Percentiles rank a stretch among this genome's conserved stretches.
Conservation (phyloP, 1,140 invertebrate genomes). For the Zeugodacus cucurbitae region DNA sequence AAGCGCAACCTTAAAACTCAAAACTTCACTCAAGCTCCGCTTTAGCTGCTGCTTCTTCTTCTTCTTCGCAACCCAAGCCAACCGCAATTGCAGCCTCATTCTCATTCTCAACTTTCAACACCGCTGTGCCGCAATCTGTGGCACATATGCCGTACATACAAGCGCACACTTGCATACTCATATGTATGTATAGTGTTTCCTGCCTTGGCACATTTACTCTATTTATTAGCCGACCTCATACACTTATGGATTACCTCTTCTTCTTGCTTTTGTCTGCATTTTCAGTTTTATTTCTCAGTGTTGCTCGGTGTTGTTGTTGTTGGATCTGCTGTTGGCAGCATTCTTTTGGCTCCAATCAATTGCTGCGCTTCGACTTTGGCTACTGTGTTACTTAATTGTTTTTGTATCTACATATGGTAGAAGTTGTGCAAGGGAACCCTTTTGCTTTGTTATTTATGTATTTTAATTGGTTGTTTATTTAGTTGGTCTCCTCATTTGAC, state of each 20-base stretch:
- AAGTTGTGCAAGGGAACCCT: neutral
- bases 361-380: neutral
- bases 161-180: neutral
- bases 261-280: neutral
- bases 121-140: neutral
- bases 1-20: neutral
- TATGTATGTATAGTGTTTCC: neutral
- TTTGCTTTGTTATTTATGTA: neutral
- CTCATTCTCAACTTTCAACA: conserved; percentile 5
- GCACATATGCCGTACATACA: neutral
- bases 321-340: neutral
- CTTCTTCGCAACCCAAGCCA: neutral
- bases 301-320: neutral
- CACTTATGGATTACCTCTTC: neutral
- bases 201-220: conserved; percentile 17
- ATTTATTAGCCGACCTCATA: neutral
- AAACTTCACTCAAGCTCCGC: neutral
- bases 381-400: conserved; percentile 25
- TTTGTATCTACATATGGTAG: neutral
- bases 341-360: neutral
- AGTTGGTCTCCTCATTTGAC: neutral
- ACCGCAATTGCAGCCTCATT: neutral
- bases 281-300: neutral
- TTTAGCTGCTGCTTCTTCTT: neutral
- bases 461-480: neutral